Evolutionary conservation across 2,888 invertebrate species (phyloP), one percentile per base, ranked within the genome.

Genomic region (Drosophila putrida): DNA sequence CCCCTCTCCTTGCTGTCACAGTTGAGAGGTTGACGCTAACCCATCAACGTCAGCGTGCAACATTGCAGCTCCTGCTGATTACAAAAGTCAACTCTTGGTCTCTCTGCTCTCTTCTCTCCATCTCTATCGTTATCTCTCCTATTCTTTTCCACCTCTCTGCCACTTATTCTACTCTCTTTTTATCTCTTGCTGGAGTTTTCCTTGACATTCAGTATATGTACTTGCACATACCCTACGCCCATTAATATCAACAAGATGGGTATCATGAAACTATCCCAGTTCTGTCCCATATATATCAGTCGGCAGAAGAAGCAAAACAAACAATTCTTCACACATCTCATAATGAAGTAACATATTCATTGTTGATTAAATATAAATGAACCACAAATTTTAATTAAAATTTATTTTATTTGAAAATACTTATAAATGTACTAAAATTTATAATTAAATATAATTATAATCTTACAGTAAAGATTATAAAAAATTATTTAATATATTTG

Each of bases 31-130:
- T 69, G 58, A 47, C 55, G 46, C 69, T 47, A 64, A 74, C 31
- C 60, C 71, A 69, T 71, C 71, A 75, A 79, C 67, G 63, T 66
- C 57, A 51, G 41, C 43, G 38, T 53, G 54, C 54, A 69, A 50
- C 36, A 41, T 50, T 63, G 66, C 73, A 71, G 55, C 63, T 54
- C 63, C 41, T 51, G 55, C 71, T 85, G 85, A 85, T 88, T 85
- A 81, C 87, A 75, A 81, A 80, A 85, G 87, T 85, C 87, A 85
- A 85, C 83, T 86, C 61, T 57, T 54, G 58, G 47, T 55, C n/a
- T 25, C 51, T 36, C 43, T 20, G 43, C 20, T 39, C 27, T 27
- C 25, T 43, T 41, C 36, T 15, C 35, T 31, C 2, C 31, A 6
- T 31, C 2, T 46, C 54, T 20, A 27, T 39, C 51, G 31, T 38